Evolutionary conservation across 2,888 invertebrate genomes (phyloP).

Genomic region (Nephrotoma flavescens): DNA sequence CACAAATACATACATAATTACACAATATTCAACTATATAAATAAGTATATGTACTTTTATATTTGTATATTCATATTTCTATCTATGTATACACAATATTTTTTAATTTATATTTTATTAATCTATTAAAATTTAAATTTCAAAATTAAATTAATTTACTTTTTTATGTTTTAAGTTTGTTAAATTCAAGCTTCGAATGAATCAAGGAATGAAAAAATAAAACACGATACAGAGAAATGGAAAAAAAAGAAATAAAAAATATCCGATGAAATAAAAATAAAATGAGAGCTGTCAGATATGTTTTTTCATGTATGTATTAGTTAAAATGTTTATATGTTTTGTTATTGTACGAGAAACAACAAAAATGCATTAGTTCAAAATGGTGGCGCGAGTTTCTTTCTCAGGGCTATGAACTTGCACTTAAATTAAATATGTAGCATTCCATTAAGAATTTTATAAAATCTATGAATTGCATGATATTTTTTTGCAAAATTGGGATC

Average conservation of each 20-base stretch:
- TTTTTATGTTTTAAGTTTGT: not conserved
- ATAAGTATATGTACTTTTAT: not conserved
- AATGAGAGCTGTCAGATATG: not conserved
- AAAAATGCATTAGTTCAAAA: not conserved
- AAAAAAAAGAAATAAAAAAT: not conserved
- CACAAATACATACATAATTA: not conserved
- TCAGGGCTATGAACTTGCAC: not conserved
- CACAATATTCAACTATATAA: not conserved
- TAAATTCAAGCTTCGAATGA: not conserved
- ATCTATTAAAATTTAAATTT: not conserved
- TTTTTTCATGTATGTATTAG: not conserved
- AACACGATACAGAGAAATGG: not conserved
- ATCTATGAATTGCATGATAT: no score
- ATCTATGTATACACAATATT: not conserved
- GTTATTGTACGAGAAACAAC: not conserved
- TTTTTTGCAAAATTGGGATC: no score
- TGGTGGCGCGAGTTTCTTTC: not conserved
- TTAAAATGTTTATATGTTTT: not conserved
- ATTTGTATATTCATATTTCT: not conserved
- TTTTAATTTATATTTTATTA: not conserved
- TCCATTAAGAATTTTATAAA: not conserved
- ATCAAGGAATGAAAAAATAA: not conserved
- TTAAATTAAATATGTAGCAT: not conserved
- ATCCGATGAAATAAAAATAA: not conserved
- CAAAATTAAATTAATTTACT: not conserved